These are phyloP conservation scores for Drosophila sturtevanti DNA, from an alignment of 1,140 invertebrate species.

Conservation along the genomic window DNA sequence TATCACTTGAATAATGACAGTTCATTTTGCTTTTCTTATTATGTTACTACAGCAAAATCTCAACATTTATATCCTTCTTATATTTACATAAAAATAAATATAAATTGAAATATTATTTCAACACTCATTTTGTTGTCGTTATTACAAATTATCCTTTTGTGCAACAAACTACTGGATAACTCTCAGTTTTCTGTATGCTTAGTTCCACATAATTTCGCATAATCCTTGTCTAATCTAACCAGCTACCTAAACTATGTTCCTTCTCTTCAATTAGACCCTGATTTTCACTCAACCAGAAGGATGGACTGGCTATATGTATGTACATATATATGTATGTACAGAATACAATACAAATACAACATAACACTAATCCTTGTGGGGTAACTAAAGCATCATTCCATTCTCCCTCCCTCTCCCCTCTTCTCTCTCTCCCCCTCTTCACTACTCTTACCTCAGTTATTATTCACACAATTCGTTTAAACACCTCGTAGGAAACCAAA, in stretches of 20 bases:
- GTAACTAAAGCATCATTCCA: slow-evolving; percentile 38
- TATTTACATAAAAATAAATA: no score
- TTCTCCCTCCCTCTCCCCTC: background rate
- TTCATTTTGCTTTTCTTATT: no score
- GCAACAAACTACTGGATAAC: background rate
- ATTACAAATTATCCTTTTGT: background rate
- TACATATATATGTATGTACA: background rate
- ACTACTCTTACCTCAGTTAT: slow-evolving; percentile 32
- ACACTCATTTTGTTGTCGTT: no score
- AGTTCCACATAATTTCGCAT: slow-evolving; percentile 3
- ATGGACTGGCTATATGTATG: background rate
- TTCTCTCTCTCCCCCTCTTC: background rate
- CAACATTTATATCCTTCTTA: no score
- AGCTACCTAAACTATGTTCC: background rate
- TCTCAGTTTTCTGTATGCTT: background rate
- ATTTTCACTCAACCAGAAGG: slow-evolving; percentile 52
- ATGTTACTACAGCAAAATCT: no score
- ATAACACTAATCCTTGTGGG: slow-evolving; percentile 57
- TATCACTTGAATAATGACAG: no score
- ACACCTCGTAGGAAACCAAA: slow-evolving; percentile 54
- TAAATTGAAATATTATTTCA: background rate
- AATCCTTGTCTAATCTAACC: slow-evolving; percentile 1
- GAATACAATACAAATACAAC: slow-evolving; percentile 6
- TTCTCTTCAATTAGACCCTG: slow-evolving; percentile 50
- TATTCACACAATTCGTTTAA: slow-evolving; percentile 76